These are phyloP conservation scores for Fulica atra DNA, from an alignment of 2,113 vertebrate genomes.

Conservation along the genomic window DNA sequence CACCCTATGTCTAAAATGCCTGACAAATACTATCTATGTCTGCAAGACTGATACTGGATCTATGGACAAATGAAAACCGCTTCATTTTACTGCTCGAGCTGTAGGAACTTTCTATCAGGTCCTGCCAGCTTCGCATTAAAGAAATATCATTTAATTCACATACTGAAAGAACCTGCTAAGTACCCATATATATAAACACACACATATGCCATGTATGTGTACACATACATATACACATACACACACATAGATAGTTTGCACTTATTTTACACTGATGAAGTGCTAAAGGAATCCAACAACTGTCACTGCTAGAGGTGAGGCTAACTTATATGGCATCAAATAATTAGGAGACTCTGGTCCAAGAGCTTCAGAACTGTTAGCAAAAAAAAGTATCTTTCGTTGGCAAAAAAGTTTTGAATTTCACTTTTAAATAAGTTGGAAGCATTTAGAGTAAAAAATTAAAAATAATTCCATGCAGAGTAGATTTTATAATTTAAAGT, in stretches of 20 bases:
- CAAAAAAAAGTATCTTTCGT: neutral
- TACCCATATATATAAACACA: neutral
- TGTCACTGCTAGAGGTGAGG: neutral
- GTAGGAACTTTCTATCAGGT: neutral
- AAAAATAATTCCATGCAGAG: neutral
- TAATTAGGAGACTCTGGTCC: neutral
- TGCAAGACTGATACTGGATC: neutral
- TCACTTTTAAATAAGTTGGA: neutral
- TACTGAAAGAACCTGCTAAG: neutral
- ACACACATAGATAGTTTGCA: neutral
- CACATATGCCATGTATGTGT: neutral
- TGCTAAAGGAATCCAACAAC: conserved; percentile 2
- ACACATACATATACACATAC: neutral
- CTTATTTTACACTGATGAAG: conserved; percentile 16
- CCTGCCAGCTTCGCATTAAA: conserved; percentile 13
- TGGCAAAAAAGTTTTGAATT: neutral
- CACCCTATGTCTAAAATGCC: neutral
- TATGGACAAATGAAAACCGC: neutral
- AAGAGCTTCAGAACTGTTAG: conserved; percentile 22
- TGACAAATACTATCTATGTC: neutral
- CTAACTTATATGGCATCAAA: conserved; percentile 20
- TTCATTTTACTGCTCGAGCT: neutral
- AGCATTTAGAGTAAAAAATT: neutral
- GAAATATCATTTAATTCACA: conserved; percentile 10
- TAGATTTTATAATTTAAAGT: neutral